A percentile compares a stretch with the other conserved stretches of the same genome.
These are phyloP conservation scores for Ophion slaviceki DNA, from an alignment of 2,888 invertebrate species.

Conservation along the genomic window DNA sequence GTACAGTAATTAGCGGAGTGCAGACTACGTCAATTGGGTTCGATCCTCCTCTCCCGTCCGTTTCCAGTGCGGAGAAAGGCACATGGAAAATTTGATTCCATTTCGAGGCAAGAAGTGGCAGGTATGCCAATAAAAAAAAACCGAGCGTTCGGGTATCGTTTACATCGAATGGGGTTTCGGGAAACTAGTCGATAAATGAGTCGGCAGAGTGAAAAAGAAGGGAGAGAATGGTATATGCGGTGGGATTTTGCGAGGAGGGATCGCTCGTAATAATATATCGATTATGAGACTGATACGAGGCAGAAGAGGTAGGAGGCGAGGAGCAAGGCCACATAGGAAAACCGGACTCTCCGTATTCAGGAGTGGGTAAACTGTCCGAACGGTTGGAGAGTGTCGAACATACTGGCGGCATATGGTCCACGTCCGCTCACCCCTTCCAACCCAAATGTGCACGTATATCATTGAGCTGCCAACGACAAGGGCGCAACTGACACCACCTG, in stretches of 20 bases:
- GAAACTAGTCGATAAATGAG: conserved; percentile 30
- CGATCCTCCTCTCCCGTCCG: background rate
- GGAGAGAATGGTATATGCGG: conserved; percentile 38
- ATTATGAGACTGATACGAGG: conserved; percentile 76
- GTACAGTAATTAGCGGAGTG: conserved; percentile 35
- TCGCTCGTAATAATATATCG: conserved; percentile 80
- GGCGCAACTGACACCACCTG: conserved; percentile 9
- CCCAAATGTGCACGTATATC: conserved; percentile 21
- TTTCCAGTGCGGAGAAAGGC: background rate
- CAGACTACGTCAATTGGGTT: background rate
- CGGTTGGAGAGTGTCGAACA: conserved; percentile 79
- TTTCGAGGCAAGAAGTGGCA: conserved; percentile 16
- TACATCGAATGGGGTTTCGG: conserved; percentile 22
- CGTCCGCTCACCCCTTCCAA: conserved; percentile 65
- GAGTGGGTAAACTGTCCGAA: conserved; percentile 73
- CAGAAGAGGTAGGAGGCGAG: conserved; percentile 60
- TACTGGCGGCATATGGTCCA: conserved; percentile 79
- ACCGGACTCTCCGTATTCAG: conserved; percentile 53
- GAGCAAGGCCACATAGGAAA: conserved; percentile 55
- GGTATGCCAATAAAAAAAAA: background rate
- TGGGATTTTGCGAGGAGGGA: conserved; percentile 69
- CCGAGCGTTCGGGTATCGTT: conserved; percentile 17
- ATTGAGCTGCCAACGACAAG: background rate
- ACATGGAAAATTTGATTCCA: conserved; percentile 3
- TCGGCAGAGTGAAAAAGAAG: conserved; percentile 26